A percentile compares a stretch with the other conserved stretches of the same genome.
phyloP scores from a whole-genome alignment of 2,113 vertebrate species.

The Albula glossodonta region DNA sequence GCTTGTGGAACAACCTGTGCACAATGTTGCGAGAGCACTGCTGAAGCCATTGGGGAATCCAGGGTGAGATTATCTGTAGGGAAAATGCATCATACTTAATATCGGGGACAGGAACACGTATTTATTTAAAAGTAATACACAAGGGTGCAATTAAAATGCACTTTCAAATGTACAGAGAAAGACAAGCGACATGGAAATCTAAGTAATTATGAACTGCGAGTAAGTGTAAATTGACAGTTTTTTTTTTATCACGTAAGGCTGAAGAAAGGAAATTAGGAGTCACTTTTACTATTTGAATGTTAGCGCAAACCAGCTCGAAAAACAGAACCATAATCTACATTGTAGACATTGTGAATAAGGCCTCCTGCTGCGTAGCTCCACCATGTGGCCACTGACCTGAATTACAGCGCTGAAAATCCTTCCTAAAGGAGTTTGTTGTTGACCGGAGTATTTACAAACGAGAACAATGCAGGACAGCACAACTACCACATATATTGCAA shows the following conservation, averaged over 20 bases:
- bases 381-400: conserved; percentile 53
- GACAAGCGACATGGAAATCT: too few relatives aligned
- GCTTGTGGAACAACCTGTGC: conserved; percentile 82
- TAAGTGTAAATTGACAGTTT: too few relatives aligned
- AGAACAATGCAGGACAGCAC: conserved; percentile 62
- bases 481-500: conserved; percentile 72
- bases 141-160: too few relatives aligned
- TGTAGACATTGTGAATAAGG: neutral
- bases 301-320: too few relatives aligned
- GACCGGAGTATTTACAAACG: conserved; percentile 73
- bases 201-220: too few relatives aligned
- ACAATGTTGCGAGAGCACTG: conserved; percentile 53
- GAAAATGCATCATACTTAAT: neutral
- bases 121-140: too few relatives aligned
- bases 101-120: too few relatives aligned
- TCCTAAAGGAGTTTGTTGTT: conserved; percentile 60
- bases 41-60: conserved; percentile 78
- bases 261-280: too few relatives aligned
- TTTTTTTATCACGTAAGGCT: too few relatives aligned
- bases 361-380: neutral
- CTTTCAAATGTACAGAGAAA: too few relatives aligned
- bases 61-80: conserved; percentile 65
- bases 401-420: conserved; percentile 32
- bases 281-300: too few relatives aligned
- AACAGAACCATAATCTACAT: too few relatives aligned